Conservation (phyloP, 2,888 invertebrate species). For the Drosophila quinaria region DNA sequence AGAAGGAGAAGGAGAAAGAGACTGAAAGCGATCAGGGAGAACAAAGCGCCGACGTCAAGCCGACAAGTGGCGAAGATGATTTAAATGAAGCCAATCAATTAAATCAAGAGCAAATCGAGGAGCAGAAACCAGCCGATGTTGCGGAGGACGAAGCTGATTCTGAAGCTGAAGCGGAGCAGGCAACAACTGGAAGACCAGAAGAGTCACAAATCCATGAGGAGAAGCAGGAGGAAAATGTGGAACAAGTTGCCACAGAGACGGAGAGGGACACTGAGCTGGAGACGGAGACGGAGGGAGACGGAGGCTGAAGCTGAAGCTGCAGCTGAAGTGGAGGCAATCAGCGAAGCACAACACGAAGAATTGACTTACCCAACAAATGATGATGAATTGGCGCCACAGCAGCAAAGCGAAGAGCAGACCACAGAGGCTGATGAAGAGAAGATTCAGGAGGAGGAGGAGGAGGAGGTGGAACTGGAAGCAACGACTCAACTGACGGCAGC, state of each 20-base stretch:
- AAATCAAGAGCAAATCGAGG: conserved; percentile 59
- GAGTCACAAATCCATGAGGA: conserved; percentile 31
- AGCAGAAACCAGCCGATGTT: conserved; percentile 31
- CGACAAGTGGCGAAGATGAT: conserved; percentile 78
- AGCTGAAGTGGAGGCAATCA: conserved; percentile 60
- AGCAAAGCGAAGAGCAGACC: conserved; percentile 39
- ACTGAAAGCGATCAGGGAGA: conserved; percentile 10
- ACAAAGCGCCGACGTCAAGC: conserved; percentile 76
- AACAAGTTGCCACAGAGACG: conserved; percentile 32
- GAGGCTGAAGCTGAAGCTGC: conserved; percentile 19
- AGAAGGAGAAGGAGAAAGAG: conserved; percentile 26
- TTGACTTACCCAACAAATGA: conserved; percentile 80
- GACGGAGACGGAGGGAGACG: conserved; percentile 9
- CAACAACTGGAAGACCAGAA: conserved; percentile 26
- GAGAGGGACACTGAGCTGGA: conserved; percentile 6
- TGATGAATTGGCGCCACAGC: conserved; percentile 80
- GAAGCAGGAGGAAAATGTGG: conserved; percentile 24
- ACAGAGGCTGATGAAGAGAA: conserved; percentile 28
- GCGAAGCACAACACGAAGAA: conserved; percentile 72
- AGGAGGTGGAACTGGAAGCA: conserved; percentile 24
- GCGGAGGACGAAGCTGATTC: not conserved
- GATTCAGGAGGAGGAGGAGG: conserved; percentile 6
- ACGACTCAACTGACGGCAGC: conserved; percentile 44
- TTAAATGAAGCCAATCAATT: conserved; percentile 80
- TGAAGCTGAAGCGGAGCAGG: conserved; percentile 12